Evolutionary conservation across 2,113 vertebrate genomes (phyloP).

Genomic region (Carassius carassius): DNA sequence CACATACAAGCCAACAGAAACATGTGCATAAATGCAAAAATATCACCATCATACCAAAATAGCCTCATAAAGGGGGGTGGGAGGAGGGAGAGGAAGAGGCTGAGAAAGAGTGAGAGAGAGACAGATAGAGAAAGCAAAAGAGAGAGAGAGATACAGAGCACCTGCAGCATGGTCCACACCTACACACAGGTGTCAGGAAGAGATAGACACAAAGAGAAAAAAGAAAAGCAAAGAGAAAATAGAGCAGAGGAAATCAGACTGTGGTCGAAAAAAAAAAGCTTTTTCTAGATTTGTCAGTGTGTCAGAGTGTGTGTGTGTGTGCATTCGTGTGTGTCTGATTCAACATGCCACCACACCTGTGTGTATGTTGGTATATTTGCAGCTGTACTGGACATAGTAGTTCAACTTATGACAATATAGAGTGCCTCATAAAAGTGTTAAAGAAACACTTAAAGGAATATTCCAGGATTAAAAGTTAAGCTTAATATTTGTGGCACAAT

Average conservation of each 20-base stretch:
- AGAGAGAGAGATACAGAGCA: slow-evolving; percentile 64
- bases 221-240: slow-evolving; percentile 63
- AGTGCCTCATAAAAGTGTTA: too few relatives aligned
- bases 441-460: background rate
- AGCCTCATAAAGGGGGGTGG: slow-evolving; percentile 63
- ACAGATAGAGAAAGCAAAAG: slow-evolving; percentile 28
- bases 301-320: slow-evolving; percentile 62
- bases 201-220: slow-evolving; percentile 72
- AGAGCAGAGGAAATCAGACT: slow-evolving; percentile 77
- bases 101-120: background rate
- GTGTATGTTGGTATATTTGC: background rate
- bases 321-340: slow-evolving; percentile 44
- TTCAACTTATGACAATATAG: too few relatives aligned
- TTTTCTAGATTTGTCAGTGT: slow-evolving; percentile 73
- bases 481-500: background rate
- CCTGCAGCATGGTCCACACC: slow-evolving; percentile 82
- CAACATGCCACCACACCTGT: slow-evolving; percentile 1
- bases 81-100: slow-evolving; percentile 31
- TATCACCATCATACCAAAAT: slow-evolving; percentile 79
- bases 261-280: slow-evolving; percentile 75
- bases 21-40: slow-evolving; percentile 78
- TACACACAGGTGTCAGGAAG: slow-evolving; percentile 86
- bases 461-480: background rate
- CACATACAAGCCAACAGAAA: slow-evolving; percentile 49
- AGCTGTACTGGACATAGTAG: background rate